Conservation (phyloP, 2,797 vertebrate genomes). For the Leucoraja ocellata region DNA sequence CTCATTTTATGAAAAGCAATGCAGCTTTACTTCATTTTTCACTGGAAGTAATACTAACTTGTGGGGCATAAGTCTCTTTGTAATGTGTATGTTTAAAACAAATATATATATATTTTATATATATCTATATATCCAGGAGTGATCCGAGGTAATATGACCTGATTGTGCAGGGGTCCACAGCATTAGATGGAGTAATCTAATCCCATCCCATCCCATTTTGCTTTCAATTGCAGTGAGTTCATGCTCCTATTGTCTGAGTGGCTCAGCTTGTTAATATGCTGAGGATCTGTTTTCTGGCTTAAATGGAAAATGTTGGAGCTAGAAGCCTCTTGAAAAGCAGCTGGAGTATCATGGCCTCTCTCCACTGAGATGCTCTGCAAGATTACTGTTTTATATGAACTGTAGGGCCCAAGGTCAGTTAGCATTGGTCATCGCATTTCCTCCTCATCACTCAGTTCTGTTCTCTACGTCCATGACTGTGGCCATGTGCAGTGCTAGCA, state of each 20-base stretch:
- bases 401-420: too few relatives aligned
- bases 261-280: neutral
- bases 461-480: too few relatives aligned
- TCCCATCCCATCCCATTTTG: neutral
- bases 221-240: neutral
- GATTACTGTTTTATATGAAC: too few relatives aligned
- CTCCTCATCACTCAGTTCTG: too few relatives aligned
- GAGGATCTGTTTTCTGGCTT: neutral
- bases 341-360: too few relatives aligned
- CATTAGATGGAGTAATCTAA: neutral
- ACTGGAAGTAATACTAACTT: neutral
- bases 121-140: too few relatives aligned
- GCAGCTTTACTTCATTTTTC: neutral
- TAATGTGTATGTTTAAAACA: too few relatives aligned
- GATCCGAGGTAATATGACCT: neutral
- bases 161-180: neutral
- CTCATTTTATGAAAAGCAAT: neutral
- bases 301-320: neutral
- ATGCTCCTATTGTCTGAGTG: neutral
- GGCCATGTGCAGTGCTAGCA: too few relatives aligned
- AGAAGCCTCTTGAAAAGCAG: neutral
- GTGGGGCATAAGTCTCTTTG: too few relatives aligned
- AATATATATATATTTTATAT: too few relatives aligned
- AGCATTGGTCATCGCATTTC: too few relatives aligned
- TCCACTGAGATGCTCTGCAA: too few relatives aligned